Base-by-base conservation (phyloP, 2,888 invertebrate genomes). In the Diloba caeruleocephala region DNA sequence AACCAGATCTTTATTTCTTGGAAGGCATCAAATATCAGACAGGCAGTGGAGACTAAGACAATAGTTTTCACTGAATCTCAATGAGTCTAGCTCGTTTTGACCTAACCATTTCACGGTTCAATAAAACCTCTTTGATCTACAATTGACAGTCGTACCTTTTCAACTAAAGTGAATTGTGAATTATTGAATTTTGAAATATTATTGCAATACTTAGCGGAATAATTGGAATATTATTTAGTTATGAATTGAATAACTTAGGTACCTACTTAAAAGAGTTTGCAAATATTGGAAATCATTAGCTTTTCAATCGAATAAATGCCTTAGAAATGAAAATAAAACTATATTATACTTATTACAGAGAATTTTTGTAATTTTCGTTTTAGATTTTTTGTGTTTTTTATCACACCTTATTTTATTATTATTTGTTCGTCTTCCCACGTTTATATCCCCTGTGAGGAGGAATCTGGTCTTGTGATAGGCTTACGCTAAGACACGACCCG, bases 1-100 rank as follows among this genome's bases (percentile, higher is more conserved):
- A 29, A 45, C 29, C 34, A 60, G 19, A 53, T 51, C 44, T 58
- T 38, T 25, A 25, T 49, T 63, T 64, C 53, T 45, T 48, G 15
- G 10, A 44, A 49, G 39, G 29, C 31, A 39, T 59, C 44, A 39
- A 31, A 42, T 55, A 61, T 57, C 39, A 62, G 58, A 41, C 37
- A 39, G 54, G 12, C 46, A 62, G 31, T 42, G 49, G 17, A 52
- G 43, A 31, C 23, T 51, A 33, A 38, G 31, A 51, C 53, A 66
- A 43, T 34, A 62, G 45, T 56, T 70, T 53, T 55, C 39, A 29
- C 32, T 39, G 67, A 63, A 70, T 56, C 38, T 51, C 42, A 54
- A 70, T 56, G 42, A 55, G 42, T 48, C n/a, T 10, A 23, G 37
- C 13, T 36, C 29, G 8, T 36, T 23, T n/a, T 42, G 26, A 29